Percentiles rank a stretch among this genome's conserved stretches.
These are phyloP conservation scores for Drosophila formosana DNA, from an alignment of 2,888 invertebrate genomes.

Conservation along the genomic window DNA sequence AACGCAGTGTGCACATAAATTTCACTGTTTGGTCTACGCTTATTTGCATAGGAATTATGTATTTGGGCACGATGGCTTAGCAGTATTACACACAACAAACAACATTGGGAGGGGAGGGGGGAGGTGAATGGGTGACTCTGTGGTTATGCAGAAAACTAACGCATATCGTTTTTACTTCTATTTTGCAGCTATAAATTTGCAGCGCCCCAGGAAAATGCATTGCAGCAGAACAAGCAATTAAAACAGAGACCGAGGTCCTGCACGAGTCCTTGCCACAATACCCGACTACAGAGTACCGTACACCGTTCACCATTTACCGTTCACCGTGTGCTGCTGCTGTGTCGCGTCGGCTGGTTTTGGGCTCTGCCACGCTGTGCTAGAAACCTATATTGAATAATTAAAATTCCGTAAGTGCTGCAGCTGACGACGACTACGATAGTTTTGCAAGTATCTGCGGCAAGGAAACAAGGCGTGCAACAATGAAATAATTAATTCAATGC, in stretches of 20 bases:
- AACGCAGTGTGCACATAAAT: slow-evolving; percentile 73
- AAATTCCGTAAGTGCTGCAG: slow-evolving; percentile 72
- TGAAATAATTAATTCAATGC: slow-evolving; percentile 83
- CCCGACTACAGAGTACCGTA: slow-evolving; percentile 7
- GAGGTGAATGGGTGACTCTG: slow-evolving; percentile 41
- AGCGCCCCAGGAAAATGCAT: slow-evolving; percentile 76
- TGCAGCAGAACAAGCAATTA: slow-evolving; percentile 79
- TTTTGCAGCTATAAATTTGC: slow-evolving; percentile 75
- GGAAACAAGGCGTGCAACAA: slow-evolving; percentile 51
- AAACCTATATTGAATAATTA: slow-evolving; percentile 80
- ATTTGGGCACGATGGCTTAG: slow-evolving; percentile 75
- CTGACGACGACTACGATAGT: slow-evolving; percentile 39
- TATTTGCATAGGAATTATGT: slow-evolving; percentile 79
- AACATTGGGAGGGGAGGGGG: slow-evolving; percentile 7
- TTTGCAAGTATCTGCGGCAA: slow-evolving; percentile 46
- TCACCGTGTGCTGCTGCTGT: slow-evolving; percentile 2
- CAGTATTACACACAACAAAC: slow-evolving; percentile 71
- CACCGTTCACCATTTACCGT: background rate
- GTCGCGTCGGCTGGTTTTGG: slow-evolving; percentile 22
- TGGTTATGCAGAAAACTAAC: slow-evolving; percentile 72
- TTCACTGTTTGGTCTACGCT: slow-evolving; percentile 67
- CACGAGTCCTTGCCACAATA: slow-evolving; percentile 19
- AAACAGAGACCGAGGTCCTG: slow-evolving; percentile 46
- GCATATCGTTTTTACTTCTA: slow-evolving; percentile 72
- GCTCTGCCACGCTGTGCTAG: slow-evolving; percentile 55